phyloP scores from a whole-genome alignment of 2,888 invertebrate genomes.

The Chloroclystis v-ata region DNA sequence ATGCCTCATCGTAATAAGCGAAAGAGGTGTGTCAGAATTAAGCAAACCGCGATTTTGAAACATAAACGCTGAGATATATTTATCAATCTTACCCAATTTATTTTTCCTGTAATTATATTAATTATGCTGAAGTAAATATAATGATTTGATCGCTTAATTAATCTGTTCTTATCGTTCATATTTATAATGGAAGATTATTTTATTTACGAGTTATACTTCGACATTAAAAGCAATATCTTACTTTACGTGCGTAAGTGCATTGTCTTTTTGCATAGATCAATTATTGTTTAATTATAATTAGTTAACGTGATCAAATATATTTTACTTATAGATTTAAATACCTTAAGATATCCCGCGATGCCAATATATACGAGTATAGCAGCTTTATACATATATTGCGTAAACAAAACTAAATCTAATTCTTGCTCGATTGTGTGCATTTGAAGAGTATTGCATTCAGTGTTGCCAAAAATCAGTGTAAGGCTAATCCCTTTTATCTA shows the following conservation, averaged over 20 bases:
- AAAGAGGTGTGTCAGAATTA: conserved; percentile 37
- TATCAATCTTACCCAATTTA: conserved; percentile 4
- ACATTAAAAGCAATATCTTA: background rate
- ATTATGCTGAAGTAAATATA: too few relatives aligned
- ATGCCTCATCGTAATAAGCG: conserved; percentile 32
- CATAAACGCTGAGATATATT: too few relatives aligned
- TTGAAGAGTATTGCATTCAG: conserved; percentile 35
- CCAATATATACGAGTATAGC: conserved; percentile 1
- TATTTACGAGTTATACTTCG: too few relatives aligned
- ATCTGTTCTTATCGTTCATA: too few relatives aligned
- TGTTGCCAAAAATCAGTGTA: conserved; percentile 26
- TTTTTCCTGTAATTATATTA: background rate
- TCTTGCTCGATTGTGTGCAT: conserved; percentile 32
- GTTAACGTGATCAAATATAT: conserved; percentile 9
- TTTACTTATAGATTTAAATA: conserved; percentile 8
- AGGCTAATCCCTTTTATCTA: conserved; percentile 15
- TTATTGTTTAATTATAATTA: conserved; percentile 7
- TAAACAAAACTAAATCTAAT: conserved; percentile 15
- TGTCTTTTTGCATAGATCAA: conserved; percentile 7
- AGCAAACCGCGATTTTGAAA: conserved; percentile 26
- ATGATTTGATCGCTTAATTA: too few relatives aligned
- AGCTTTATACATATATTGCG: conserved; percentile 12
- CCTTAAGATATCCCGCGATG: background rate
- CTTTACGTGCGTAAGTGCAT: conserved; percentile 7
- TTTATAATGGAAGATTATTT: too few relatives aligned